Base-by-base conservation (phyloP, 2,113 vertebrate genomes). In the Pteruthius melanotis region DNA sequence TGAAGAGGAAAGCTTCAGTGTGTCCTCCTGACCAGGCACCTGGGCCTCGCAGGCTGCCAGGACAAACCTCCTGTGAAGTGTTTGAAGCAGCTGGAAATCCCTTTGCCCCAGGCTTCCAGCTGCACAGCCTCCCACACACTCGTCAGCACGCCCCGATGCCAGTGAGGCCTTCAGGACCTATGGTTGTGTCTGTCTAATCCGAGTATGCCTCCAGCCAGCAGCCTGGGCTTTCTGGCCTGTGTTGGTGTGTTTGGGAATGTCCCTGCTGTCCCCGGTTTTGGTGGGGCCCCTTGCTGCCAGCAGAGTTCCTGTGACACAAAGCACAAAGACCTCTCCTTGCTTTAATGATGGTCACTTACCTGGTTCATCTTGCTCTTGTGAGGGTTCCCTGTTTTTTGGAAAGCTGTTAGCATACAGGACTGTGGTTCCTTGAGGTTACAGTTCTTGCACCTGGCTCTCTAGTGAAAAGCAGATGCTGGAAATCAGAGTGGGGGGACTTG, bases 161-260 rank as follows among this genome's bases (percentile, higher is more conserved):
- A 5, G 40, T 2, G 3, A 47, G 31, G 39, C 28, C 31, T 30
- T 44, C 0, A 0, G 57, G 13, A 33, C 49, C 70, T 33, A 0
- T 13, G 79, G 10, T 11, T 69, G 3, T 81, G 45, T 65, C 37
- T 37, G 18, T 53, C 24, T 20, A 9, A 47, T 9, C 18, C 35
- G 5, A 1, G 28, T 6, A 2, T 0, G 5, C 22, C 12, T 8
- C 64, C 42, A 10, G 37, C 47, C 30, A 1, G 50, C 61, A 44
- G 56, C 44, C 56, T 19, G 30, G 13, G 9, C 33, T 2, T 3
- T 37, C 28, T 1, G 21, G 31, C 31, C 59, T 4, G 13, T 23
- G 3, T 24, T 8, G 2, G 11, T 13, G 47, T 2, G 3, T 27
- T 15, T 0, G 0, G 14, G 33, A 50, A 18, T 11, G 52, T 45